A percentile compares a stretch with the other conserved stretches of the same genome.
Evolutionary conservation across 2,113 vertebrate species (phyloP).

Genomic region (Semnopithecus entellus): DNA sequence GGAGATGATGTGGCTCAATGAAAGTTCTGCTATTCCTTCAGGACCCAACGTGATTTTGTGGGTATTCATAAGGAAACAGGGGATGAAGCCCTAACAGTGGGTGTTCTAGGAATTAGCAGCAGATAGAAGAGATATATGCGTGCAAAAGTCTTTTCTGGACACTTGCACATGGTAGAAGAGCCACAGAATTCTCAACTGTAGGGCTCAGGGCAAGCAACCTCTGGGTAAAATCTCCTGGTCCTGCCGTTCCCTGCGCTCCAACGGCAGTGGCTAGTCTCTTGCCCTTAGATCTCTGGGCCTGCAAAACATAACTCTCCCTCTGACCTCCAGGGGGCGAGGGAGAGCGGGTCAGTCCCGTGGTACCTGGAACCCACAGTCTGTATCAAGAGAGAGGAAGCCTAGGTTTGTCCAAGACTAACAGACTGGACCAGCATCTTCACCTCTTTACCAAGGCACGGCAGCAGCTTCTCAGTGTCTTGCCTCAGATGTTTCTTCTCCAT

Average conservation of each 20-base stretch:
- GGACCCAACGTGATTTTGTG: background rate
- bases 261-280: background rate
- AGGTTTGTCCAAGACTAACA: background rate
- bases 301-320: background rate
- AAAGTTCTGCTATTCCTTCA: background rate
- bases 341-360: rapidly evolving
- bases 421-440: background rate
- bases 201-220: rapidly evolving
- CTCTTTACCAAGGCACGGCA: rapidly evolving
- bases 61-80: background rate
- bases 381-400: background rate
- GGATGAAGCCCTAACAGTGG: background rate
- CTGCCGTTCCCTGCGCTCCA: background rate
- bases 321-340: rapidly evolving
- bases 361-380: background rate
- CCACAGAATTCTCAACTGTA: background rate
- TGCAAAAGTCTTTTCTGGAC: background rate
- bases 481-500: rapidly evolving
- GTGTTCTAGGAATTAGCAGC: background rate
- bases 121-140: background rate
- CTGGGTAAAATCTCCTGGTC: background rate
- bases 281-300: rapidly evolving
- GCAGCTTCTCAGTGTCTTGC: background rate
- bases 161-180: background rate
- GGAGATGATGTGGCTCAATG: background rate